These are phyloP conservation scores for Polylopha cassiicola DNA, from an alignment of 2,888 invertebrate genomes.

Conservation along the genomic window DNA sequence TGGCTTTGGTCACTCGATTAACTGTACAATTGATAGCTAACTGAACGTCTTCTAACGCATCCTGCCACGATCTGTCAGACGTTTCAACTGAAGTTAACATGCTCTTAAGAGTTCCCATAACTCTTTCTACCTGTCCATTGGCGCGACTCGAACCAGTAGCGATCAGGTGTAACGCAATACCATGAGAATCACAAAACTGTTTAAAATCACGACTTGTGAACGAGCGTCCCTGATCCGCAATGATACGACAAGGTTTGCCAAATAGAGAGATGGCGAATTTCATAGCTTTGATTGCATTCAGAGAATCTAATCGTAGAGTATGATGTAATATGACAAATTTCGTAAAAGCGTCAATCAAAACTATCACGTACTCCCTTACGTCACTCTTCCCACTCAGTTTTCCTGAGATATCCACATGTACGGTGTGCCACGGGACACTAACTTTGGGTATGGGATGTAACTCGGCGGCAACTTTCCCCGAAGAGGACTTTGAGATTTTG, in stretches of 20 bases:
- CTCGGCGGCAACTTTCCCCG: slow-evolving; percentile 26
- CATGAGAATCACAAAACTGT: slow-evolving; percentile 15
- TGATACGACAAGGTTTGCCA: slow-evolving; percentile 22
- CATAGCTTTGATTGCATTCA: slow-evolving; percentile 17
- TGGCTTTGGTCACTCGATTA: slow-evolving; percentile 8
- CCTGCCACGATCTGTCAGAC: slow-evolving; percentile 26
- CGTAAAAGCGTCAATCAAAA: slow-evolving; percentile 23
- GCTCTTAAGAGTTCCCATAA: slow-evolving; percentile 24
- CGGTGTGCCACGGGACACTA: slow-evolving; percentile 19
- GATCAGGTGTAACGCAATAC: slow-evolving; percentile 24
- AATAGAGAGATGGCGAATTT: slow-evolving; percentile 19
- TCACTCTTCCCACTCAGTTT: slow-evolving; percentile 18
- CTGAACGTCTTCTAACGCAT: slow-evolving; percentile 25
- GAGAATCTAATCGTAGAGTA: slow-evolving; percentile 6
- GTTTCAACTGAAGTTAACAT: slow-evolving; percentile 26
- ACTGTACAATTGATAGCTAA: slow-evolving; percentile 16
- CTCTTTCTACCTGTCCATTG: slow-evolving; percentile 25
- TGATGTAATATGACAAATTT: slow-evolving; percentile 14
- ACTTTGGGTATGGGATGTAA: slow-evolving; percentile 28
- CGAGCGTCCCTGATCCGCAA: slow-evolving; percentile 25
- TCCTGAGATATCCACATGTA: slow-evolving; percentile 18
- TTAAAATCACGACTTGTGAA: slow-evolving; percentile 22
- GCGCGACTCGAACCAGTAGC: slow-evolving; percentile 23
- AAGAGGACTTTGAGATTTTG: slow-evolving; percentile 25
- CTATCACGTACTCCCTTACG: slow-evolving; percentile 23